Percentiles rank a stretch among this genome's conserved stretches.
Evolutionary conservation across 1,140 invertebrate genomes (phyloP).

Genomic region (Pomacea maculata): DNA sequence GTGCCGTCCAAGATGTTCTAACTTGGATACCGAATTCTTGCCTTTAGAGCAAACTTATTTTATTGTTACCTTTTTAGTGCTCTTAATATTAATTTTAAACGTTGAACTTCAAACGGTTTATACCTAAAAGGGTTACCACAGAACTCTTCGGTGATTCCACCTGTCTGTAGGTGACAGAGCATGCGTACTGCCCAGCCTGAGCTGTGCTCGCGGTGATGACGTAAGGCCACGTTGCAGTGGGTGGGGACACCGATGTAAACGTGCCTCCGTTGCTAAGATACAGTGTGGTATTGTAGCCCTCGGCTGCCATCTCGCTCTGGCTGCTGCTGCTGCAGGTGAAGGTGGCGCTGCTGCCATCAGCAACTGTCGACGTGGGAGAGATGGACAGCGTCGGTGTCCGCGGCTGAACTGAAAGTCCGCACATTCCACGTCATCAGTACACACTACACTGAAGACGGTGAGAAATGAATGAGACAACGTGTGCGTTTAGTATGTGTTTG

Average conservation of each 20-base stretch:
- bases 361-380: neutral
- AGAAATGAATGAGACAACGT: too few relatives aligned
- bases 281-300: neutral
- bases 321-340: slow-evolving; percentile 5
- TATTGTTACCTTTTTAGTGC: too few relatives aligned
- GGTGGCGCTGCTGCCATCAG: neutral
- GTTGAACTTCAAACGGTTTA: neutral
- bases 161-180: neutral
- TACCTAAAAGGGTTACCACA: neutral
- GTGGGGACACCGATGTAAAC: neutral
- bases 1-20: too few relatives aligned
- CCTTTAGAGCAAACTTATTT: too few relatives aligned
- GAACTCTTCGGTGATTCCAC: neutral
- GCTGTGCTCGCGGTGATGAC: neutral
- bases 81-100: too few relatives aligned
- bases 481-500: too few relatives aligned
- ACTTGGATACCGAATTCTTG: too few relatives aligned
- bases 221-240: neutral
- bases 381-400: neutral
- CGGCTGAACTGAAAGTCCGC: neutral
- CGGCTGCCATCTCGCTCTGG: neutral
- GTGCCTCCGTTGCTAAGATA: neutral
- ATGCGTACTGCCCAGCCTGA: neutral
- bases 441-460: too few relatives aligned
- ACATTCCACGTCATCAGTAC: too few relatives aligned